phyloP scores from a whole-genome alignment of 2,113 vertebrate species.

The Crotalus horridus region DNA sequence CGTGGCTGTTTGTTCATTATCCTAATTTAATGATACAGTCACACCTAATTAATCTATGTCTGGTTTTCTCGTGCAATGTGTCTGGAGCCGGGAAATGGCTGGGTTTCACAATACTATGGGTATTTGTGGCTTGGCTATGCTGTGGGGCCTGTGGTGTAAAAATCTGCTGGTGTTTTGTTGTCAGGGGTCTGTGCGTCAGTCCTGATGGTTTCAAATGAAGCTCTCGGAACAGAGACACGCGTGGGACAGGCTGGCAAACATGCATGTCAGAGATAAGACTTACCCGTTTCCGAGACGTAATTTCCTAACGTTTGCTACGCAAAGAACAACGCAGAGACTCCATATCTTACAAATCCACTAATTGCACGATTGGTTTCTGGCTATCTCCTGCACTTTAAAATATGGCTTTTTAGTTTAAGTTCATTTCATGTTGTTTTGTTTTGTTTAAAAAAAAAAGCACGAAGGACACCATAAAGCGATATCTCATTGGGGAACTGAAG shows the following conservation, averaged over 20 bases:
- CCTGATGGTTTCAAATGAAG: conserved; percentile 40
- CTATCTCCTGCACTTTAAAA: conserved; percentile 46
- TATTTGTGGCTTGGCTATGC: conserved; percentile 41
- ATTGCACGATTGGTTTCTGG: conserved; percentile 47
- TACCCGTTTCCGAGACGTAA: conserved; percentile 37
- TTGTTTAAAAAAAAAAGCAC: not conserved
- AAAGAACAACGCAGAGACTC: conserved; percentile 11
- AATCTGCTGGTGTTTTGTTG: conserved; percentile 19
- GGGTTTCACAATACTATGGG: not conserved
- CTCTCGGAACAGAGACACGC: not conserved
- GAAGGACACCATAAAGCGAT: conserved; percentile 74
- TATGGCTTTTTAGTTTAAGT: conserved; percentile 62
- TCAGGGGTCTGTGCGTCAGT: conserved; percentile 41
- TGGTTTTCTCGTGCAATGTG: conserved; percentile 62
- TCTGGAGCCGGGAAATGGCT: conserved; percentile 51
- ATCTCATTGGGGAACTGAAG: conserved; percentile 70
- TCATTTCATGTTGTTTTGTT: conserved; percentile 35
- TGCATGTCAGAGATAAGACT: not conserved
- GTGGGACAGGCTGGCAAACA: not conserved
- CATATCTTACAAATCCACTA: conserved; percentile 38
- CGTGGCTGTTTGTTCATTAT: conserved; percentile 68
- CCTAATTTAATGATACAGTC: conserved; percentile 70
- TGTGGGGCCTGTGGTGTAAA: conserved; percentile 23
- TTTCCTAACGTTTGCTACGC: conserved; percentile 29
- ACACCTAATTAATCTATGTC: conserved; percentile 74